Conservation (phyloP, 2,888 invertebrate species). For the Anagyrus pseudococci region DNA sequence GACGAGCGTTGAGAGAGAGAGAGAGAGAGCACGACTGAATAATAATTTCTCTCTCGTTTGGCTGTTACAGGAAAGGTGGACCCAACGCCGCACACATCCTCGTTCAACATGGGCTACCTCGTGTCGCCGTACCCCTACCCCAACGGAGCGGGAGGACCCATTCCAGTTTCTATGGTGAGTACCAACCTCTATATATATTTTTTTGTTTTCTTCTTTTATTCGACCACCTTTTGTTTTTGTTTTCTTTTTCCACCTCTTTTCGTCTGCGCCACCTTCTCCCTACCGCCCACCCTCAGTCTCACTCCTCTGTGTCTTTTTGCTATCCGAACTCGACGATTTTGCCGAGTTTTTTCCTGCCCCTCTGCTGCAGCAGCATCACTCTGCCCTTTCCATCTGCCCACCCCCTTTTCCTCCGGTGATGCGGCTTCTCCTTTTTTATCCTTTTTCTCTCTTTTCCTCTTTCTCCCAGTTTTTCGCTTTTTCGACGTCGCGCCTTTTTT, state of each 20-base stretch:
- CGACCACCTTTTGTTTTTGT: slow-evolving; percentile 20
- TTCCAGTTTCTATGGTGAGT: slow-evolving; percentile 91
- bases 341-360: too few species aligned
- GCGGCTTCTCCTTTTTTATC: too few species aligned
- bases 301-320: background rate
- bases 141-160: slow-evolving; percentile 83
- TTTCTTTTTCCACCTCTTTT: background rate
- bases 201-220: slow-evolving; percentile 22
- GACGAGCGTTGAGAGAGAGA: too few species aligned
- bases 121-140: slow-evolving; percentile 90
- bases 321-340: slow-evolving; percentile 3
- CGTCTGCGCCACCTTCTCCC: background rate
- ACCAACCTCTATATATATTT: too few species aligned
- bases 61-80: slow-evolving; percentile 87
- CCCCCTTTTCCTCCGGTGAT: too few species aligned
- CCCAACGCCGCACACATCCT: slow-evolving; percentile 78
- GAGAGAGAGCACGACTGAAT: too few species aligned
- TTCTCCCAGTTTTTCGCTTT: too few species aligned
- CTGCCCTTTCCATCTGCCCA: too few species aligned
- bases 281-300: background rate
- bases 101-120: slow-evolving; percentile 92
- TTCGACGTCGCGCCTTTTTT: too few species aligned
- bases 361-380: too few species aligned
- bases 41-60: too few species aligned
- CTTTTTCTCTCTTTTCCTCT: too few species aligned